Evolutionary conservation across 2,888 invertebrate genomes (phyloP), one percentile per base, ranked within the genome.

Genomic region (Carabus problematicus): DNA sequence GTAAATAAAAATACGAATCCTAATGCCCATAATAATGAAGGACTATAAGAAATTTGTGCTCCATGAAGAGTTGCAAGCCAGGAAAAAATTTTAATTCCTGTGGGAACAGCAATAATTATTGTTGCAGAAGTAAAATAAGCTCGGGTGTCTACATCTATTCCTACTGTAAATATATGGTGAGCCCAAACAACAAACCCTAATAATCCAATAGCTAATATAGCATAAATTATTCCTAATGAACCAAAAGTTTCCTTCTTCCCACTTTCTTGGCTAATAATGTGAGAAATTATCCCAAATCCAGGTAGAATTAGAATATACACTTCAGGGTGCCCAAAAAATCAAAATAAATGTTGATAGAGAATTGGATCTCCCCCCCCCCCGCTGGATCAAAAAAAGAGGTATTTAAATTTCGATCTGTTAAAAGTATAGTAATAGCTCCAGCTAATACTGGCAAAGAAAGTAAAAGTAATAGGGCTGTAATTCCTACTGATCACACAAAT

Each of bases 71-170:
- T 90, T 0, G 90, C 89, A 82, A 91, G 76, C 87, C 91, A 92
- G 40, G 90, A 89, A 82, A 92, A 92, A 83, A 93, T 86, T 87
- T 93, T 93, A 86, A 93, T 91, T 74, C 92, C 93, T 14, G 93
- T 93, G 0, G 93, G 92, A 0, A 93, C 87, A 0, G 91, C 92
- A 91, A 93, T 93, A 86, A 93, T 90, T 88, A 92, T 92, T 14
- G 92, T 93, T 0, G 91, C 92, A 55, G 92, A 89, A 0, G 92
- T 93, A 80, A 93, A 93, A 80, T 93, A 93, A 18, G 92, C 92
- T 81, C 92, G 91, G 0, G 91, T 91, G 82, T 93, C 92, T 70
- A 92, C 88, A 82, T 93, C 92, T 87, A 93, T 89, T 0, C 93
- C 92, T 42, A 93, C 88, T 1, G 92, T 92, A 82, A 93, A 94